Base-by-base conservation (phyloP, 1,140 invertebrate genomes). In the Caenorhabditis remanei region DNA sequence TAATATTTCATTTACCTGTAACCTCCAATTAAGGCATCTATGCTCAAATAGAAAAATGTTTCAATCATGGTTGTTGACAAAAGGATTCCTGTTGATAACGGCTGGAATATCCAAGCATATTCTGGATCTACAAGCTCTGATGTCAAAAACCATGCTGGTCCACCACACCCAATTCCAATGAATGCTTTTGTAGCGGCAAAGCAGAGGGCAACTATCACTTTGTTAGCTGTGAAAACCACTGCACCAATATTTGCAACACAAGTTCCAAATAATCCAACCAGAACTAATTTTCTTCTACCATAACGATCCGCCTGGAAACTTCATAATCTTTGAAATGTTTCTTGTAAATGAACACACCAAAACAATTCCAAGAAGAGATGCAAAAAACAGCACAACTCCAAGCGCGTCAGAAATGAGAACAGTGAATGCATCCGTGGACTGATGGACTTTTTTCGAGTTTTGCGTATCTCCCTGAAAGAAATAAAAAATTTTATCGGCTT, bases 141-240 rank as follows among this genome's bases (percentile, higher is more conserved):
- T 19, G 89, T 89, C 40, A 89, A 89, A 82, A 89, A 89, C 89
- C 89, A 89, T n/a, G 89, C 89, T 13, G 89, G 89, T 21, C 89
- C 89, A 4, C 89, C 89, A 21, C 89, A 89, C 4, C 89, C 89
- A 13, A 89, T 21, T 40, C 89, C 89, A 58, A 89, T 89, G 55
- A 89, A 89, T 32, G 71, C 48, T 75, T 89, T 89, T 0, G 87
- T 89, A 11, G 90, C 55, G 13, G 87, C 67, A 63, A 89, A 89
- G 43, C 67, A 75, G 9, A 88, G 13, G 13, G 86, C 24, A n/a
- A 84, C 87, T 2, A 88, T 32, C 7, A 40, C 21, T 50, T 79
- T 63, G 43, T 63, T 84, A 46, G 87, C n/a, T 2, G 87, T 43
- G 55, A 65, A 71, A n/a, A 61, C 50, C 5, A 84, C 85, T 32